Evolutionary conservation across 2,888 invertebrate genomes (phyloP).

Genomic region (Chrysodeixis includens): DNA sequence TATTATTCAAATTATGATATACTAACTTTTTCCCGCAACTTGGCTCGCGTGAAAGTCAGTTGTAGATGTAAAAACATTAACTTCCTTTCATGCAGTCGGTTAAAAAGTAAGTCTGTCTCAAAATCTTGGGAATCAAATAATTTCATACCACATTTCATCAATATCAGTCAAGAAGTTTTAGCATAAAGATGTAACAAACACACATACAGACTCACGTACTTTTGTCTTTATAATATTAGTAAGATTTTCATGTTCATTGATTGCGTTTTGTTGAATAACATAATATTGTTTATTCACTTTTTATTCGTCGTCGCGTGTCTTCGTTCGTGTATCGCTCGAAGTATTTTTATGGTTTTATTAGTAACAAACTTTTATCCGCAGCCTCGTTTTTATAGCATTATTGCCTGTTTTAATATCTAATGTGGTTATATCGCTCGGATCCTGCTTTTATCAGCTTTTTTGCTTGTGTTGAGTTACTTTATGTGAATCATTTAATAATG

Average conservation of each 20-base stretch:
- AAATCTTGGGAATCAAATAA: too few relatives aligned
- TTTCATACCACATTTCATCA: too few relatives aligned
- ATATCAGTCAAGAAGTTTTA: too few relatives aligned
- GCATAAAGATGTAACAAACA: too few relatives aligned
- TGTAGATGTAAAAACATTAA: too few relatives aligned
- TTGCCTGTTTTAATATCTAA: constrained; percentile 8
- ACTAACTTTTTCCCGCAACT: too few relatives aligned
- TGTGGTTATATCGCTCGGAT: neutral
- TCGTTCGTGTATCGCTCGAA: neutral
- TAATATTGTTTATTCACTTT: constrained; percentile 26
- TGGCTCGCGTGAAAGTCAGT: too few relatives aligned
- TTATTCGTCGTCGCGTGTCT: constrained; percentile 22
- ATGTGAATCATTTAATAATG: constrained; percentile 2
- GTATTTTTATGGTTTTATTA: constrained; percentile 15
- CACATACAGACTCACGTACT: too few relatives aligned
- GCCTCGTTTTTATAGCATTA: constrained; percentile 19
- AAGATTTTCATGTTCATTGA: constrained; percentile 54
- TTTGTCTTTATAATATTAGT: too few relatives aligned
- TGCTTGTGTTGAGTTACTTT: neutral
- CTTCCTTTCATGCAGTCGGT: too few relatives aligned
- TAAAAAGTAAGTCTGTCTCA: too few relatives aligned
- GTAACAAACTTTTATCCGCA: constrained; percentile 17
- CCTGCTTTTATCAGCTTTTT: neutral
- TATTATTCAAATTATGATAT: constrained; percentile 46
- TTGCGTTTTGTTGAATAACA: constrained; percentile 35